Conservation (phyloP, 2,113 vertebrate species). For the Tricholaema leucomelas region DNA sequence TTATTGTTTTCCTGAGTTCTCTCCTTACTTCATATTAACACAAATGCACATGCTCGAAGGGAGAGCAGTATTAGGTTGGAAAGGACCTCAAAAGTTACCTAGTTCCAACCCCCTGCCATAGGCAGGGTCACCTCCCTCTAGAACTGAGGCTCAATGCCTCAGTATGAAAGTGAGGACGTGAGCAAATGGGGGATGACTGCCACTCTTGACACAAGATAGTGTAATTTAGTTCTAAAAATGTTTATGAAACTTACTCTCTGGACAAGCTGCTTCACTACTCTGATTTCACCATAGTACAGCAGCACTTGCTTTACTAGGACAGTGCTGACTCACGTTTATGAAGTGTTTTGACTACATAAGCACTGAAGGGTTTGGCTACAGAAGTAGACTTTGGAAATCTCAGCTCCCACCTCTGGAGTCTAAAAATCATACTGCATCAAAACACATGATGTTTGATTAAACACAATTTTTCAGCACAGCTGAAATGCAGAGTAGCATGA, state of each 20-base stretch:
- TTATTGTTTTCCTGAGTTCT: neutral
- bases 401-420: neutral
- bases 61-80: neutral
- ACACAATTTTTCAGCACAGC: neutral
- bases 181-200: neutral
- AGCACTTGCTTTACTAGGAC: neutral
- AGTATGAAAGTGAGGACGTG: neutral
- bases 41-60: neutral
- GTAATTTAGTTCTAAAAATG: neutral
- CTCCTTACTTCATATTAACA: neutral
- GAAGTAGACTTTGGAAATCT: neutral
- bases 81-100: too few relatives aligned
- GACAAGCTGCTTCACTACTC: neutral
- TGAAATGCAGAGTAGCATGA: neutral
- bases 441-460: neutral
- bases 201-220: neutral
- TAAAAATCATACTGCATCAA: neutral
- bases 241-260: neutral
- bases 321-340: neutral
- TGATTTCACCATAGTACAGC: neutral
- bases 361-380: neutral
- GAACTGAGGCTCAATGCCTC: too few relatives aligned
- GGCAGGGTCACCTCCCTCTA: too few relatives aligned
- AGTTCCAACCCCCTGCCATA: too few relatives aligned
- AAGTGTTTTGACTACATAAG: neutral